Percentiles rank a stretch among this genome's conserved stretches.
phyloP scores from a whole-genome alignment of 2,113 vertebrate species.

The Bufo bufo region DNA sequence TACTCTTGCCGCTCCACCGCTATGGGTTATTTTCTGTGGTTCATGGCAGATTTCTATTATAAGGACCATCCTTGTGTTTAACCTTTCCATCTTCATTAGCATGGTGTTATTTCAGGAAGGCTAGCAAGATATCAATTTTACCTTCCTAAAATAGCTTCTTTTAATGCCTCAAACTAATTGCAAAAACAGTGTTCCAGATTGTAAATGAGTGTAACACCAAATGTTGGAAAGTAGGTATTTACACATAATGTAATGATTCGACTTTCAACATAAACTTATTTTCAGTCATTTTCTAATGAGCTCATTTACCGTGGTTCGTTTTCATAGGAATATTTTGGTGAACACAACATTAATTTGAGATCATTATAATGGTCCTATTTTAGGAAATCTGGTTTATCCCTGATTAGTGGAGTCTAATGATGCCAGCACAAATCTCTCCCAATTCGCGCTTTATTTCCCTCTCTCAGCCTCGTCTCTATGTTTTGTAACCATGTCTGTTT shows the following conservation, averaged over 20 bases:
- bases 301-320: conserved; percentile 12
- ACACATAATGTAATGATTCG: background rate
- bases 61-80: background rate
- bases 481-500: background rate
- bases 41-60: background rate
- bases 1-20: background rate
- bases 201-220: background rate
- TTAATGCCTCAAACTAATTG: background rate
- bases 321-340: conserved; percentile 21
- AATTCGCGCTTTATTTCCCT: background rate
- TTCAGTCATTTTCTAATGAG: background rate
- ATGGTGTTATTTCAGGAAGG: background rate
- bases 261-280: background rate
- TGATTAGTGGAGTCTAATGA: background rate
- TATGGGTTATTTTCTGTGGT: background rate
- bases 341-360: conserved; percentile 15
- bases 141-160: conserved; percentile 7
- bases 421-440: conserved; percentile 5
- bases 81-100: background rate
- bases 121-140: background rate
- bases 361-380: conserved; percentile 19
- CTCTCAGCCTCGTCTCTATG: background rate
- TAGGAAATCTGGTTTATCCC: background rate
- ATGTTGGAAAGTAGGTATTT: background rate
- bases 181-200: conserved; percentile 19